A percentile compares a stretch with the other conserved stretches of the same genome.
phyloP scores from a whole-genome alignment of 2,888 invertebrate genomes.

The Microctonus aethiopoides region DNA sequence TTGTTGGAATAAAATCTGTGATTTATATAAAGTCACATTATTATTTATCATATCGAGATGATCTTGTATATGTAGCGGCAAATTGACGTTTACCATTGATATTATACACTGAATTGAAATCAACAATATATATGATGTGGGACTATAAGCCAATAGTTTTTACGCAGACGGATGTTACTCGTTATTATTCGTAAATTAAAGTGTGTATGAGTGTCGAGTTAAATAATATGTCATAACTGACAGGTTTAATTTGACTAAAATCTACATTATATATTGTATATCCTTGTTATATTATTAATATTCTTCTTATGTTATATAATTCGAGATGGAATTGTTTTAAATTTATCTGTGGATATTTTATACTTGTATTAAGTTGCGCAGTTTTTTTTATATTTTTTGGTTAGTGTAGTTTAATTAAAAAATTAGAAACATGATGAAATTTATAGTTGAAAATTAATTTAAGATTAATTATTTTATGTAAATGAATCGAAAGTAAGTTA shows the following conservation, averaged over 20 bases:
- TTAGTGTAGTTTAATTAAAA: no score
- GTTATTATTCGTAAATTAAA: slow-evolving; percentile 37
- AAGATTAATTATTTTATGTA: no score
- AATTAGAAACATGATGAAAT: no score
- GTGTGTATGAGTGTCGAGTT: not conserved
- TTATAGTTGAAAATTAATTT: no score
- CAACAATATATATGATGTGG: not conserved
- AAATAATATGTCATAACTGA: slow-evolving; percentile 7
- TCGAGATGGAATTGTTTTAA: not conserved
- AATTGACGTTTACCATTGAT: slow-evolving; percentile 14
- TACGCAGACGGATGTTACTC: slow-evolving; percentile 42
- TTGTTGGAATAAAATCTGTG: not conserved
- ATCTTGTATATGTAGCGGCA: not conserved
- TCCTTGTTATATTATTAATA: slow-evolving; percentile 2
- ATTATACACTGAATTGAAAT: slow-evolving; percentile 32
- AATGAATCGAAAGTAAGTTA: not conserved
- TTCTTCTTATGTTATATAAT: no score
- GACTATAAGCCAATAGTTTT: slow-evolving; percentile 8
- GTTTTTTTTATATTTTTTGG: no score
- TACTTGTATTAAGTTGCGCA: no score
- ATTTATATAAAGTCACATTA: slow-evolving; percentile 10
- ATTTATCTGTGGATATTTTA: no score
- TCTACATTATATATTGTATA: no score
- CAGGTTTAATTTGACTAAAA: not conserved
- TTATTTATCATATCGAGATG: not conserved